These are phyloP conservation scores for Regulus satrapa DNA, from an alignment of 2,113 vertebrate species.

Conservation along the genomic window DNA sequence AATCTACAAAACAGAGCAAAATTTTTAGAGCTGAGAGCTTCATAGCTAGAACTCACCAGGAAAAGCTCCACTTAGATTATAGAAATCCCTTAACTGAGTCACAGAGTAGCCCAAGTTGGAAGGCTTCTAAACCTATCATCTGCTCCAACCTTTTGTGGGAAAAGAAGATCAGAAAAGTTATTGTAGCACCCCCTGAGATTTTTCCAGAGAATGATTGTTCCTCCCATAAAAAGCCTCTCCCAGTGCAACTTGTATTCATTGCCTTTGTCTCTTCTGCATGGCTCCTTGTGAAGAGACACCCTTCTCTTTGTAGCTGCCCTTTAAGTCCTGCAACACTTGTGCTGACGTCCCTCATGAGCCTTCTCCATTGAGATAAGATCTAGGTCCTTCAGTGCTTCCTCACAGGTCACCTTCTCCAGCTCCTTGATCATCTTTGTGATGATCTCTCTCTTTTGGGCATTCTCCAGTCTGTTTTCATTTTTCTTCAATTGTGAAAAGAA, in stretches of 20 bases:
- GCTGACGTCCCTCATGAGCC: accelerated
- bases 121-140: neutral
- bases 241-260: neutral
- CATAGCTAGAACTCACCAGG: neutral
- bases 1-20: neutral
- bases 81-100: neutral
- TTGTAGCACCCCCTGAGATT: neutral
- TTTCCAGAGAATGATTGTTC: neutral
- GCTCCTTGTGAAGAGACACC: neutral
- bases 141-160: neutral
- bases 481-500: neutral
- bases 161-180: neutral
- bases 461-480: neutral
- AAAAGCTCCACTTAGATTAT: neutral
- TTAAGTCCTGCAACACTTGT: neutral
- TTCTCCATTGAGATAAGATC: neutral
- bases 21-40: neutral
- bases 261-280: neutral
- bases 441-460: neutral
- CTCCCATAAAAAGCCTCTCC: neutral
- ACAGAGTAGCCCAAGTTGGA: neutral
- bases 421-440: neutral
- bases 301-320: neutral
- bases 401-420: neutral
- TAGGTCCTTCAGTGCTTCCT: neutral